Base-by-base conservation (phyloP, 2,113 vertebrate species). In the Fulica atra region DNA sequence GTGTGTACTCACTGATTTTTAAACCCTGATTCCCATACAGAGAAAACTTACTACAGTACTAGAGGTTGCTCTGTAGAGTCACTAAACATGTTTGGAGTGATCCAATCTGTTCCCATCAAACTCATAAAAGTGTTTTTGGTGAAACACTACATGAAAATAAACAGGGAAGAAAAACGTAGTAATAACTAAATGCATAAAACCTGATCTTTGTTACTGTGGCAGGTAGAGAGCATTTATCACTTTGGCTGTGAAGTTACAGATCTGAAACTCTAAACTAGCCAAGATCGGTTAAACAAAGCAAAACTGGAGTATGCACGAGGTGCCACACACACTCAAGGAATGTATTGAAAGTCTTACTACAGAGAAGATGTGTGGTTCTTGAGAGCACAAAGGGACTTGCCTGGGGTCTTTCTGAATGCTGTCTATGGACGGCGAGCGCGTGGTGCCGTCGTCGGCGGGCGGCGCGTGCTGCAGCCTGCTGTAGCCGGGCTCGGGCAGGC, bases 331-430 rank as follows among this genome's bases (percentile, higher is more conserved):
- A 82, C 18, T 51, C 38, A 21, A 35, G 44, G 69, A 26, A 72
- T 2, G 70, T 16, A 16, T 48, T 74, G 53, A 51, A 54, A 50
- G 35, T 4, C 21, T 33, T 15, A 17, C 25, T 20, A 25, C 9
- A 4, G 24, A 29, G 59, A 60, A 11, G 3, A 1, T 0, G 7
- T 1, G 10, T 13, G 36, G 17, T 29, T 21, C 21, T 36, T 8
- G 35, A 78, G 33, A 46, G 40, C 65, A 36, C 7, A 42, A 9
- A 2, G 6, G 35, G 66, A 97, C 98, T 97, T 98, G 98, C 99
- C 99, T 99, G 93, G 99, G 99, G 96, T 99, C 99, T 53, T 99
- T 99, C 97, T 99, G 99, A 81, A 99, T 99, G 98, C 99, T 99
- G 98, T 99, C 99, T 93, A 99, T 98, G 59, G 99, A 99, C 1